Evolutionary conservation across 2,888 invertebrate species (phyloP).

Genomic region (Synanthedon myopaeformis): DNA sequence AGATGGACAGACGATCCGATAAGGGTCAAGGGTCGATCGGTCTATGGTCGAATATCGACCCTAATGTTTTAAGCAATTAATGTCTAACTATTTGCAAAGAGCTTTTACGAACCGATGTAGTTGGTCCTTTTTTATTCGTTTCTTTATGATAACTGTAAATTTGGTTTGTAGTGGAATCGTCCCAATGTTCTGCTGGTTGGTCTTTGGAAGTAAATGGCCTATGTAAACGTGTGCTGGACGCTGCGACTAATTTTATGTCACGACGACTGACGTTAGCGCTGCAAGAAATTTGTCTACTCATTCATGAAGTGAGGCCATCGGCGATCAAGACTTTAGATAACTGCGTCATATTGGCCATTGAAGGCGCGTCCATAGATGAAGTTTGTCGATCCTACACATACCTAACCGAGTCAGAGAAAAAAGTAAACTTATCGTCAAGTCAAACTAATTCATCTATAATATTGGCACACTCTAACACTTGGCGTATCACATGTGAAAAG

Average conservation of each 20-base stretch:
- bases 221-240: slow-evolving; percentile 83
- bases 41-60: no score
- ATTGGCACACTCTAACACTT: slow-evolving; percentile 21
- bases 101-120: no score
- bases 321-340: slow-evolving; percentile 73
- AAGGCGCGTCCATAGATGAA: slow-evolving; percentile 83
- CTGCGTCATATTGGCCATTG: slow-evolving; percentile 82
- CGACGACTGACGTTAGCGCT: slow-evolving; percentile 83
- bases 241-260: slow-evolving; percentile 83
- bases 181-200: slow-evolving; percentile 85
- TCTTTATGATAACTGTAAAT: not conserved
- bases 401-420: slow-evolving; percentile 18
- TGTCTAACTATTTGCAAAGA: no score
- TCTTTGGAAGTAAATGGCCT: slow-evolving; percentile 82
- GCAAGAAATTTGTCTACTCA: slow-evolving; percentile 69
- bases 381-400: slow-evolving; percentile 83
- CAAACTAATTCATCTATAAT: slow-evolving; percentile 13
- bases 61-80: no score
- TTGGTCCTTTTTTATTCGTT: no score
- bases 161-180: slow-evolving; percentile 61
- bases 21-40: no score
- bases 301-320: slow-evolving; percentile 18
- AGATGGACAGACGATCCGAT: no score
- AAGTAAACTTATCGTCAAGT: slow-evolving; percentile 31
- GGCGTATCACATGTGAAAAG: slow-evolving; percentile 43